These are phyloP conservation scores for Sarotherodon lohbergeri DNA, from an alignment of 2,113 vertebrate species.

Conservation along the genomic window DNA sequence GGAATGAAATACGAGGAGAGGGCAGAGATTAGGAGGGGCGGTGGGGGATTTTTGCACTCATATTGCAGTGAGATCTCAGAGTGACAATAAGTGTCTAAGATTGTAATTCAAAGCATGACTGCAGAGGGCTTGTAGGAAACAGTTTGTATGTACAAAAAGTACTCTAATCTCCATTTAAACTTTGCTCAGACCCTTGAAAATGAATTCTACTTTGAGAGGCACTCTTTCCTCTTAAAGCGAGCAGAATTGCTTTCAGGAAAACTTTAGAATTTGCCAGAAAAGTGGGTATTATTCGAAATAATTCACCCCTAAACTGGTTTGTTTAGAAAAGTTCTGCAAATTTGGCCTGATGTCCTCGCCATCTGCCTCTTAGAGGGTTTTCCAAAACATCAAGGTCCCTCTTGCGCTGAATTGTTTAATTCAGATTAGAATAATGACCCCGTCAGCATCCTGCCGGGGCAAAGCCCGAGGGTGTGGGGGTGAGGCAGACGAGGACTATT, in stretches of 20 bases:
- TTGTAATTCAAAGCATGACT: constrained; percentile 43
- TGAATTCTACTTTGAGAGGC: constrained; percentile 14
- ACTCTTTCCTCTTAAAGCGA: constrained; percentile 16
- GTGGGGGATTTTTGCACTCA: neutral
- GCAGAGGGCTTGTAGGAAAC: constrained; percentile 36
- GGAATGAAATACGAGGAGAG: constrained; percentile 6
- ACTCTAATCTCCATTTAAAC: constrained; percentile 57
- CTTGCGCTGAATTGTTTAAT: constrained; percentile 15
- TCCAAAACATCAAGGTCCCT: neutral
- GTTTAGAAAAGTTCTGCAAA: constrained; percentile 21
- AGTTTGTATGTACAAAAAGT: constrained; percentile 45
- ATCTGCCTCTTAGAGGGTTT: constrained; percentile 7
- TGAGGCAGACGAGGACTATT: constrained; percentile 25
- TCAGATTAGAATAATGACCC: constrained; percentile 39
- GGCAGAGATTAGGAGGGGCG: neutral
- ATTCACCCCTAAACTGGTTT: constrained; percentile 10
- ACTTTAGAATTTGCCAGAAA: constrained; percentile 16
- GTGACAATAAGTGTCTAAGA: constrained; percentile 17
- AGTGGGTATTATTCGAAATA: constrained; percentile 15
- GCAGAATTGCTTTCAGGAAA: constrained; percentile 34
- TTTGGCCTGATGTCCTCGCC: neutral
- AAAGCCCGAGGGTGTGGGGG: neutral
- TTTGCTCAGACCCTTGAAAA: constrained; percentile 4
- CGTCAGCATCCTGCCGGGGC: neutral
- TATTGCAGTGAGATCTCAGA: constrained; percentile 4